Percentiles rank a stretch among this genome's conserved stretches.
phyloP scores from a whole-genome alignment of 1,140 invertebrate genomes.

The Drosophila biarmipes region DNA sequence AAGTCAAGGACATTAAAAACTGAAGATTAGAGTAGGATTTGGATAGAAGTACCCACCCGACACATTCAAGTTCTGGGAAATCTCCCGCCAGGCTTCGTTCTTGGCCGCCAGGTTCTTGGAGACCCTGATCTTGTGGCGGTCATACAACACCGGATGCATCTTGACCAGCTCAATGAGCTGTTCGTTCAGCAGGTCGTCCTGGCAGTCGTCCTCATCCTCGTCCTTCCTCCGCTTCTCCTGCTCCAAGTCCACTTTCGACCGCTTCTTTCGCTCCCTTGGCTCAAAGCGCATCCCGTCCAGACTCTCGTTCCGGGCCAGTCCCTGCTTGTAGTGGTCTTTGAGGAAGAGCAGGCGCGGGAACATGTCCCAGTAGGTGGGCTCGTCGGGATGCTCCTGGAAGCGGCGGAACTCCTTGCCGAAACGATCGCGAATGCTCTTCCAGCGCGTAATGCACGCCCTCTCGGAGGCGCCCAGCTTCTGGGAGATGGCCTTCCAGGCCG shows the following conservation, averaged over 20 bases:
- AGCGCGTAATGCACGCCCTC: conserved; percentile 74
- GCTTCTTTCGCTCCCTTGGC: conserved; percentile 47
- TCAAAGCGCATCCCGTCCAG: conserved; percentile 66
- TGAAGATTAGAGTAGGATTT: background rate
- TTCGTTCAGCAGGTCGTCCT: conserved; percentile 59
- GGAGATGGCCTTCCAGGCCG: conserved; percentile 73
- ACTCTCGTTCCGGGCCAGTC: conserved; percentile 53
- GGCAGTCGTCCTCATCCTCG: conserved; percentile 36
- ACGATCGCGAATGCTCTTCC: conserved; percentile 76
- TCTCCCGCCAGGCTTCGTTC: conserved; percentile 71
- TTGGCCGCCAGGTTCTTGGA: conserved; percentile 77
- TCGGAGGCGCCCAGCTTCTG: conserved; percentile 60
- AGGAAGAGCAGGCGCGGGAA: conserved; percentile 72
- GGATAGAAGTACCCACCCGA: conserved; percentile 58
- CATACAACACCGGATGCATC: conserved; percentile 71
- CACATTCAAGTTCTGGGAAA: conserved; percentile 63
- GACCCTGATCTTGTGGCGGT: conserved; percentile 69
- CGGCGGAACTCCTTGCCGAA: conserved; percentile 77
- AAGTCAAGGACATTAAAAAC: background rate
- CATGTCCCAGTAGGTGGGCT: conserved; percentile 75
- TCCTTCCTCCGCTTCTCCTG: conserved; percentile 33
- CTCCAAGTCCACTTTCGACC: conserved; percentile 12
- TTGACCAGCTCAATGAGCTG: conserved; percentile 72
- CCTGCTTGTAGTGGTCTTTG: conserved; percentile 77
- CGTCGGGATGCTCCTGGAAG: conserved; percentile 66